Base-by-base conservation (phyloP, 2,113 vertebrate species). In the Steatornis caripensis region DNA sequence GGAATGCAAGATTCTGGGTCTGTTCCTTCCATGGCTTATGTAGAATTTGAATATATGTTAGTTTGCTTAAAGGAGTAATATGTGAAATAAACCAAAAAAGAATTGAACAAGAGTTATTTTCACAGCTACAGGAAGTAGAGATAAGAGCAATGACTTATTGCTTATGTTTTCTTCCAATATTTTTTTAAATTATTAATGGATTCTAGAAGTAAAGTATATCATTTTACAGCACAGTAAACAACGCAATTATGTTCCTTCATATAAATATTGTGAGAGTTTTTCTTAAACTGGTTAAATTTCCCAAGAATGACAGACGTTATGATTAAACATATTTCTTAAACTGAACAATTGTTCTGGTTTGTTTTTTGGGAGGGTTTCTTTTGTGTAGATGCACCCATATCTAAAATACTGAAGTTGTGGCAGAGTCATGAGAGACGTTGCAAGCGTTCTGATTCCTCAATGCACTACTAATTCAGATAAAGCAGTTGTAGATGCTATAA, bases 321-420 rank as follows among this genome's bases (percentile, higher is more conserved):
- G 4, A 57, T 60, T 4, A 65, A 84, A 45, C 2, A 4, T 9
- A 41, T 54, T 74, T 72, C 18, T 78, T 78, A 26, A 51, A 72
- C 6, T 2, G n/a, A 70, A 24, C 1, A 0, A 12, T 32, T 64
- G 2, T 19, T 19, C 20, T 78, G 4, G 3, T 61, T 78, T 51
- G 11, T 15, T 45, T 71, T 78, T 61, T 61, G 29, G 29, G 8
- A 19, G 2, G 0, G 4, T 58, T 57, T 70, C 27, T 80, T 26
- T 46, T 70, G 24, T 61, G 24, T 17, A 10, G 19, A 21, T 45
- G 22, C 8, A 15, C 11, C 6, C 5, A 27, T 60, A 10, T 46
- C 8, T 74, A n/a, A 81, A 68, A 90, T 77, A 11, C 26, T 93
- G 4, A 58, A 41, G 16, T 10, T 62, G 9, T 43, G n/a, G 11